These are phyloP conservation scores for Thrips palmi DNA, from an alignment of 1,140 invertebrate species.

Conservation along the genomic window DNA sequence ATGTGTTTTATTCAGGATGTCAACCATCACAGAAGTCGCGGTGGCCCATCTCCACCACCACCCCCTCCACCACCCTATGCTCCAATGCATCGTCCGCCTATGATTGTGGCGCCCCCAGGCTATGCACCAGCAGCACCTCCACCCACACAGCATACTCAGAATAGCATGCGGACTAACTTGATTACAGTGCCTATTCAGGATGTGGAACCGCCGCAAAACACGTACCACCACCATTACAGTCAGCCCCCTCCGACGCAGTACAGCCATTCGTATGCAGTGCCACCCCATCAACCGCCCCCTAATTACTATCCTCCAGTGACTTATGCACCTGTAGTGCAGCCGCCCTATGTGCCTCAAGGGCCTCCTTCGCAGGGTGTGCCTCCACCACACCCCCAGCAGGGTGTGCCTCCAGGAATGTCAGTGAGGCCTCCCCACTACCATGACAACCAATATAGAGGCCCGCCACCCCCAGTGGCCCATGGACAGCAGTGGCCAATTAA, in stretches of 20 bases:
- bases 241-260: no score
- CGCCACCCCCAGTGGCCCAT: no score
- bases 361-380: constrained; percentile 10
- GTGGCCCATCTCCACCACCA: constrained; percentile 4
- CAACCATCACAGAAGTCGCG: constrained; percentile 5
- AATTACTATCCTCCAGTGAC: no score
- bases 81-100: constrained; percentile 5
- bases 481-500: no score
- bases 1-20: no score
- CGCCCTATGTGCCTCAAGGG: constrained; percentile 8
- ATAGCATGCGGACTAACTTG: constrained; percentile 10
- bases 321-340: constrained; percentile 5
- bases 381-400: constrained; percentile 9
- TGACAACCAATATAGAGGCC: no score
- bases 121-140: background rate
- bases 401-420: no score
- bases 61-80: constrained; percentile 1
- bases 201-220: constrained; percentile 4
- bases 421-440: no score
- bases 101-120: background rate
- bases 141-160: no score
- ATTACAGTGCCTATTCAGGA: constrained; percentile 11
- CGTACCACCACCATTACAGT: constrained; percentile 7
- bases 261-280: no score
- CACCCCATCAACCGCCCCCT: no score